Percentiles rank a stretch among this genome's conserved stretches.
phyloP scores from a whole-genome alignment of 2,888 invertebrate species.

The Xanthorhoe spadicearia region DNA sequence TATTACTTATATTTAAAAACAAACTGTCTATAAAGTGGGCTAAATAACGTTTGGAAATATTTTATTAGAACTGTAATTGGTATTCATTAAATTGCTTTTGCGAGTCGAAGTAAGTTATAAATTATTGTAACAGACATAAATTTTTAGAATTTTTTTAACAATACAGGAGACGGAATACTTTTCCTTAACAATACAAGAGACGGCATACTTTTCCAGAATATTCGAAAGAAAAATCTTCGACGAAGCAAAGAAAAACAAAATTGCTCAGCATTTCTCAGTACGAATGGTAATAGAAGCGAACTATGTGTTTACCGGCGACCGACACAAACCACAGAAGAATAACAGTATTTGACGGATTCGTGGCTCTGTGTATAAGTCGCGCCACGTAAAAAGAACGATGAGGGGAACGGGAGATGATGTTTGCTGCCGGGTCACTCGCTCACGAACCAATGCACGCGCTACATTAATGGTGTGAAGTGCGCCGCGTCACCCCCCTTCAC shows the following conservation, averaged over 20 bases:
- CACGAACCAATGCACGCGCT: too few relatives aligned
- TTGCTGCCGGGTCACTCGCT: not conserved
- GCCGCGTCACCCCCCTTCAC: too few relatives aligned
- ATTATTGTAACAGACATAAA: not conserved
- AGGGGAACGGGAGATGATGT: too few relatives aligned
- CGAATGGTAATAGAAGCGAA: slow-evolving; percentile 41
- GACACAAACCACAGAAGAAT: slow-evolving; percentile 10
- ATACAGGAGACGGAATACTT: slow-evolving; percentile 11
- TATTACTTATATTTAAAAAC: too few relatives aligned
- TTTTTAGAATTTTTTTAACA: too few relatives aligned
- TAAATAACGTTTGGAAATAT: too few relatives aligned
- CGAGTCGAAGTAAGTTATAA: not conserved
- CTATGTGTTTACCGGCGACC: slow-evolving; percentile 45
- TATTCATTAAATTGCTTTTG: not conserved
- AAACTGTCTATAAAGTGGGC: too few relatives aligned
- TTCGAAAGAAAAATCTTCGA: slow-evolving; percentile 15
- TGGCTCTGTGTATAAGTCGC: too few relatives aligned
- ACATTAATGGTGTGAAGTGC: too few relatives aligned
- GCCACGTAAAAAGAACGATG: too few relatives aligned
- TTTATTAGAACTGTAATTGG: not conserved
- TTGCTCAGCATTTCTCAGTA: slow-evolving; percentile 19
- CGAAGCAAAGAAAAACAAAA: slow-evolving; percentile 32
- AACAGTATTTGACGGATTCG: slow-evolving; percentile 1
- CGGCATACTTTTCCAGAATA: slow-evolving; percentile 10
- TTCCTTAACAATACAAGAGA: slow-evolving; percentile 6